These are phyloP conservation scores for Trichacis sp. DNA, from an alignment of 2,888 invertebrate genomes.

Conservation along the genomic window DNA sequence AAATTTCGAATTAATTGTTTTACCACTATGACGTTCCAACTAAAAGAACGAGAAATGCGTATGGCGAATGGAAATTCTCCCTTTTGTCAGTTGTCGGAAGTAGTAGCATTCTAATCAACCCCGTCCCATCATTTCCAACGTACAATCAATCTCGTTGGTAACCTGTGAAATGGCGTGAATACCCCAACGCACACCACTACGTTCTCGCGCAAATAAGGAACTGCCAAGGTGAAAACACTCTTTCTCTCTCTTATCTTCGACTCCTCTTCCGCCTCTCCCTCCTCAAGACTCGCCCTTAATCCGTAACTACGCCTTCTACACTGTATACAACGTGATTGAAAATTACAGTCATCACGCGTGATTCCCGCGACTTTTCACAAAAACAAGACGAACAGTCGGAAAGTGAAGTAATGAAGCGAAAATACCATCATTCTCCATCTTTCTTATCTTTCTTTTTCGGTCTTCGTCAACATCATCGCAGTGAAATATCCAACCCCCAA, in stretches of 20 bases:
- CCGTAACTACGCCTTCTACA: conserved; percentile 59
- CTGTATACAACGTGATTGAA: conserved; percentile 59
- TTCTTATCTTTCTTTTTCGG: neutral
- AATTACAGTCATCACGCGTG: conserved; percentile 60
- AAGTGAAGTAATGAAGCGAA: conserved; percentile 23
- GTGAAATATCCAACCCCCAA: neutral
- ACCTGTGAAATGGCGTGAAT: neutral
- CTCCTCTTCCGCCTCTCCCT: conserved; percentile 11
- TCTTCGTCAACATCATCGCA: neutral
- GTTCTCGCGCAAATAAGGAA: conserved; percentile 32
- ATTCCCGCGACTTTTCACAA: neutral
- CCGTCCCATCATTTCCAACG: neutral
- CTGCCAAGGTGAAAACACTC: conserved; percentile 31
- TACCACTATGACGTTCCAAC: no score
- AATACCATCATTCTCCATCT: conserved; percentile 1
- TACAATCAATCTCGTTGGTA: neutral
- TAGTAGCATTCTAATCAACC: neutral
- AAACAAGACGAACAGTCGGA: conserved; percentile 12
- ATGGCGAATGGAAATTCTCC: no score
- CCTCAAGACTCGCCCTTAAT: conserved; percentile 47
- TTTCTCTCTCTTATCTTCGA: conserved; percentile 20
- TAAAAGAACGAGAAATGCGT: no score
- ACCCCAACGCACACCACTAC: neutral
- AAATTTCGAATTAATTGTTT: no score
- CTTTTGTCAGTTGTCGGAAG: neutral